Evolutionary conservation across 2,888 invertebrate genomes (phyloP).

Genomic region (Dorcus hopei): DNA sequence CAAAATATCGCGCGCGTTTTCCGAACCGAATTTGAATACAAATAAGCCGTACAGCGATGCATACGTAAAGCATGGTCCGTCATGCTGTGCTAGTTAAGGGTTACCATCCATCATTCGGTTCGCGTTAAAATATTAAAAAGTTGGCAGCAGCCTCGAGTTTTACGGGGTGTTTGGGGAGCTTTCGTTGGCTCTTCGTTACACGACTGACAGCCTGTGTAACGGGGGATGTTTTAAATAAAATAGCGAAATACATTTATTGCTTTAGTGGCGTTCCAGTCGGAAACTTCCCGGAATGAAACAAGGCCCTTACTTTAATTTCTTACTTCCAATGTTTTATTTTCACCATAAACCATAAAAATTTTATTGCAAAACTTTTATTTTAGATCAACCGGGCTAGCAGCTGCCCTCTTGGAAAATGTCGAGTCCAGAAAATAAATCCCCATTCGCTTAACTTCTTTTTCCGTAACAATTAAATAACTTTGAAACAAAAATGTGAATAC

Average conservation of each 20-base stretch:
- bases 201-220: background rate
- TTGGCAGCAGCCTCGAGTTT: constrained; percentile 12
- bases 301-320: no score
- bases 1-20: background rate
- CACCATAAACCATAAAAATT: no score
- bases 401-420: no score
- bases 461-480: no score
- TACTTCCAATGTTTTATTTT: no score
- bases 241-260: background rate
- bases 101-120: constrained; percentile 30
- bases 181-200: background rate
- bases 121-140: constrained; percentile 30
- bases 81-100: constrained; percentile 26
- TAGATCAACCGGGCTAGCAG: no score
- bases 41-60: constrained; percentile 11
- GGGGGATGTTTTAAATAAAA: background rate
- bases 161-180: constrained; percentile 12
- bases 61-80: constrained; percentile 23
- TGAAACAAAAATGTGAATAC: no score
- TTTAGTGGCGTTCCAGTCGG: no score
- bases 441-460: no score
- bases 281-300: no score
- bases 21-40: constrained; percentile 11
- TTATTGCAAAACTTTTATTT: no score
- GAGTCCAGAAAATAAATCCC: no score